Evolutionary conservation across 1,140 invertebrate species (phyloP), one percentile per base, ranked within the genome.

Genomic region (Limonius californicus): DNA sequence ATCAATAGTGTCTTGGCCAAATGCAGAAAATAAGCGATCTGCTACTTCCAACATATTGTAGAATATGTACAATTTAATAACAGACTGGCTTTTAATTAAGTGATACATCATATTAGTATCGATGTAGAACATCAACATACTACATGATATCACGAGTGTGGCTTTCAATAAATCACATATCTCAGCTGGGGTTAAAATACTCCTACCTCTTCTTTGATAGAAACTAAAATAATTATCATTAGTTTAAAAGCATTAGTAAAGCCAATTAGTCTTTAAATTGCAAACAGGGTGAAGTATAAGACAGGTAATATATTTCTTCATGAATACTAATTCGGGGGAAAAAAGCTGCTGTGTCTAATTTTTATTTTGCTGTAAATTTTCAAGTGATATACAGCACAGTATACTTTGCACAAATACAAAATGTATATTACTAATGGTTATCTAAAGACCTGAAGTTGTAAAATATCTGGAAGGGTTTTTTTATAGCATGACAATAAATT

Each of bases 11-110:
- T 99, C 97, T 81, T 99, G 97, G 1, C 97, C 97, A 84, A 99
- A 98, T 19, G 94, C 94, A 58, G 95, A 97, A 73, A 98, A 92
- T 47, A 99, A 80, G 66, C 93, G 83, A 80, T 99, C 97, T 15
- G 92, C 94, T 39, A 97, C 96, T 83, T 99, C 98, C 54, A 99
- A 80, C 95, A 99, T 99, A 80, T 99, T 99, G 77, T 96, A 99
- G 80, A 99, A 98, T 75, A 99, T 97, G 76, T 99, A 99, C 50
- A 99, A 80, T 76, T 99, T 99, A 74, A 99, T 98, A 53, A 98
- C 93, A 57, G 95, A 97, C 76, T 99, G 98, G 72, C 94, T 97
- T 77, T 99, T 95, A 20, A 99, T 97, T 65, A 98, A 82, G 80
- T 99, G 98, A 79, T 99, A 99, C 82, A 99, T 89, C 83, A 99